Conservation (phyloP, 2,797 vertebrate genomes). For the Sitta carolinensis region DNA sequence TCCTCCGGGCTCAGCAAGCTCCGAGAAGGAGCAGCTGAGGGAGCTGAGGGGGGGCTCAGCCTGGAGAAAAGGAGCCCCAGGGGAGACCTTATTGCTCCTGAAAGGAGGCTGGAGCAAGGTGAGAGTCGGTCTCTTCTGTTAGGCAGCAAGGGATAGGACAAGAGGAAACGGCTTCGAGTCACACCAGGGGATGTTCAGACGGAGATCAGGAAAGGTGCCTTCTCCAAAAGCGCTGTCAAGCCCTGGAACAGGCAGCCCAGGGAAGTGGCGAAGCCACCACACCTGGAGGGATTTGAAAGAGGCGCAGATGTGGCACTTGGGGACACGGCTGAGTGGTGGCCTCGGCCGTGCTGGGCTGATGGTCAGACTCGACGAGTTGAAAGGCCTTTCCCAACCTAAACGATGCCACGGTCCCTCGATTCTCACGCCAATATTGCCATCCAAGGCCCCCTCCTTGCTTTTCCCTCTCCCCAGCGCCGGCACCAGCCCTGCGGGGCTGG, state of each 20-base stretch:
- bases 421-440: accelerated
- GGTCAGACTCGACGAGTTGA: no score
- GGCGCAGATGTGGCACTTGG: neutral
- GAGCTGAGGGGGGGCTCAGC: neutral
- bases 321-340: accelerated
- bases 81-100: neutral
- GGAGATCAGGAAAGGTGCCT: neutral
- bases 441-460: neutral
- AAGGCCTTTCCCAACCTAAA: neutral
- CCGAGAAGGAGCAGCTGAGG: neutral
- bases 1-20: neutral
- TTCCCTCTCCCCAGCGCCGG: accelerated
- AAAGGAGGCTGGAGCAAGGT: neutral
- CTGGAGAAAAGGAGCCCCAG: neutral
- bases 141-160: neutral
- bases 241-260: neutral
- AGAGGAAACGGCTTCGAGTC: neutral
- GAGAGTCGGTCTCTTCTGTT: neutral
- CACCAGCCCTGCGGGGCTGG: no score
- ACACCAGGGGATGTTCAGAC: neutral
- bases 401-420: accelerated
- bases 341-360: neutral
- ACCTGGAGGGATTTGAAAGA: neutral
- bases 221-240: neutral
- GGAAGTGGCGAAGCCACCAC: neutral